These are phyloP conservation scores for Orthonyx spaldingii DNA, from an alignment of 2,113 vertebrate genomes.

Conservation along the genomic window DNA sequence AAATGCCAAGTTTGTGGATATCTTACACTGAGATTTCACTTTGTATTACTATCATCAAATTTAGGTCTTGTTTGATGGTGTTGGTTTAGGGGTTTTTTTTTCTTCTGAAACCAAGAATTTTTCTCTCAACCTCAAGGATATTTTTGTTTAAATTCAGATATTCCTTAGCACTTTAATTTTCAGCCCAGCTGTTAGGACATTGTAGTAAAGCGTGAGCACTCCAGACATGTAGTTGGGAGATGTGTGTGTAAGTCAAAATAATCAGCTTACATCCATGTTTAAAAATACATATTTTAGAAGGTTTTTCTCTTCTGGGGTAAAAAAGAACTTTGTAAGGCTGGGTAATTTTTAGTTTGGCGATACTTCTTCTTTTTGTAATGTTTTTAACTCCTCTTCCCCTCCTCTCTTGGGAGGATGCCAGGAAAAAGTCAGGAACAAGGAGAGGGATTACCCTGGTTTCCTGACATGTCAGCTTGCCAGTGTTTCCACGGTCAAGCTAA, in stretches of 20 bases:
- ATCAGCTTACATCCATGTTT: background rate
- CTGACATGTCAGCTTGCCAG: background rate
- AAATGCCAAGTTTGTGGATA: background rate
- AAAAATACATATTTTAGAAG: background rate
- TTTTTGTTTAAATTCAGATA: background rate
- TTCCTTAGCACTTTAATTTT: background rate
- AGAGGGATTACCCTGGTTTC: slow-evolving; percentile 21
- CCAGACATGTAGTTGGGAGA: background rate
- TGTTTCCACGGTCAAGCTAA: fast-evolving
- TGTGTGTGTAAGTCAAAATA: background rate
- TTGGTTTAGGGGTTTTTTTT: background rate
- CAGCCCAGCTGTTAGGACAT: background rate
- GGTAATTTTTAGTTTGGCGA: background rate
- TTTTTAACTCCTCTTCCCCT: background rate
- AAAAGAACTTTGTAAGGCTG: background rate
- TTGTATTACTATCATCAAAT: background rate
- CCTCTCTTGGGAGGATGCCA: background rate
- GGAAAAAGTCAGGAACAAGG: background rate
- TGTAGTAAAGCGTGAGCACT: background rate
- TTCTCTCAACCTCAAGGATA: background rate
- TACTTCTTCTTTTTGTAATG: background rate
- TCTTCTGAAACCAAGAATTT: too few relatives aligned
- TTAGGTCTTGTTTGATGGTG: background rate
- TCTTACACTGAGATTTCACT: background rate
- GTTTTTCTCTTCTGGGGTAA: slow-evolving; percentile 8